Conservation (phyloP, 1,140 invertebrate species). For the Propsilocerus akamusi region DNA sequence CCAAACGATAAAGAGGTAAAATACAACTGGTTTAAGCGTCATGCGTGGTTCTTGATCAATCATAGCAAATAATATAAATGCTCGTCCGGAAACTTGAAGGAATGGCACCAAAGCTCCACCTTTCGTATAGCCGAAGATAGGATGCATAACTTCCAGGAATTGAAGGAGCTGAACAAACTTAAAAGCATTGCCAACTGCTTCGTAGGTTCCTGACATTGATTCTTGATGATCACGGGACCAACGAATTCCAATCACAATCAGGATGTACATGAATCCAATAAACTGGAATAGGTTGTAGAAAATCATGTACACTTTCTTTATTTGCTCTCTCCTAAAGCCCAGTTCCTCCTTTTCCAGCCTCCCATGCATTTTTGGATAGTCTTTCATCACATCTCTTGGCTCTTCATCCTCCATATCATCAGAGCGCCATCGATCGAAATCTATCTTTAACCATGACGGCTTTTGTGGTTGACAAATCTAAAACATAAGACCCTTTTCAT, state of each 20-base stretch:
- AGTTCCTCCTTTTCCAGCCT: conserved; percentile 58
- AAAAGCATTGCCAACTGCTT: conserved; percentile 55
- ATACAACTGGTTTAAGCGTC: conserved; percentile 70
- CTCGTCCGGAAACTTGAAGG: conserved; percentile 55
- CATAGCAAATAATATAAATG: conserved; percentile 65
- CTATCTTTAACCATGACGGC: conserved; percentile 76
- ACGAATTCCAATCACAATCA: conserved; percentile 50
- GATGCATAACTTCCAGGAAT: conserved; percentile 77
- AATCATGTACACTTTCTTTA: conserved; percentile 70
- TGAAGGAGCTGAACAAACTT: conserved; percentile 69
- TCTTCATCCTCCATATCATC: conserved; percentile 48
- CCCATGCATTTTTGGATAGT: conserved; percentile 60
- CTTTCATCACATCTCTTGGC: conserved; percentile 42
- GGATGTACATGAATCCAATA: conserved; percentile 64
- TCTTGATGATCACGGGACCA: conserved; percentile 55
- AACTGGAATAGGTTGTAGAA: conserved; percentile 86
- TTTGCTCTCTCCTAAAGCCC: conserved; percentile 59
- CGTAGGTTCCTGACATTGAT: conserved; percentile 53
- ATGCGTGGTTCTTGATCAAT: conserved; percentile 69
- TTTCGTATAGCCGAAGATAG: conserved; percentile 73
- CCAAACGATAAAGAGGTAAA: conserved; percentile 74
- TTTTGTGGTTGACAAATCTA: conserved; percentile 41
- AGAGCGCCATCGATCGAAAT: conserved; percentile 70
- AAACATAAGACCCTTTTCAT: too few species aligned
- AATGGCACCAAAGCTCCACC: conserved; percentile 41